Percentiles rank a stretch among this genome's conserved stretches.
These are phyloP conservation scores for Drosophila sp. DNA, from an alignment of 1,140 invertebrate species.

Conservation along the genomic window DNA sequence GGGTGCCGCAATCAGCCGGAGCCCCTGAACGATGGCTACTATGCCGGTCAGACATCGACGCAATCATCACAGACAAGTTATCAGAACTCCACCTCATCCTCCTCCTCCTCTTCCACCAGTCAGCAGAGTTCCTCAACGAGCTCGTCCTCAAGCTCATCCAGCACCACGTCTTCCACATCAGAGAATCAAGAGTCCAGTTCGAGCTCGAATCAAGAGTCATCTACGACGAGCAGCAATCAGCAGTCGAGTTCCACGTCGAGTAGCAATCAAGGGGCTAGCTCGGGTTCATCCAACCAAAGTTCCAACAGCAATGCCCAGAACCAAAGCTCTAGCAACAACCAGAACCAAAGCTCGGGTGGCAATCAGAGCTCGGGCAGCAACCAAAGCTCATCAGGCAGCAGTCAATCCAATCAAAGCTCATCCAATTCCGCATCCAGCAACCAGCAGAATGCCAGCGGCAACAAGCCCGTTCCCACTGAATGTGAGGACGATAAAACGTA, in stretches of 20 bases:
- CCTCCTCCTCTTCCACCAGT: conserved; percentile 47
- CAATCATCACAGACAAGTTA: conserved; percentile 68
- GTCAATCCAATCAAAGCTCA: conserved; percentile 56
- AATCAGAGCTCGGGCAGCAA: conserved; percentile 53
- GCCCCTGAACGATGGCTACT: conserved; percentile 77
- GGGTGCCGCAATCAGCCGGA: conserved; percentile 82
- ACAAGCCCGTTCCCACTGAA: conserved; percentile 73
- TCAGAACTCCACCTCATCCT: conserved; percentile 83
- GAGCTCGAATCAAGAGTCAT: conserved; percentile 46
- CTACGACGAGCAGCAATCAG: conserved; percentile 45
- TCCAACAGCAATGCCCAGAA: conserved; percentile 29
- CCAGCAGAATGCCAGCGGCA: conserved; percentile 19
- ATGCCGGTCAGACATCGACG: conserved; percentile 59
- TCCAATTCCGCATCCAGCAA: conserved; percentile 28
- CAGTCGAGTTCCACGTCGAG: conserved; percentile 13
- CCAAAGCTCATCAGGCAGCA: conserved; percentile 51
- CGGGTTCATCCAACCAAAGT: conserved; percentile 36
- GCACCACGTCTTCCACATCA: conserved; percentile 16
- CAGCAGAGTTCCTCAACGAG: conserved; percentile 46
- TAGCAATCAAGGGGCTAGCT: conserved; percentile 3
- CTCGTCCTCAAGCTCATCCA: conserved; percentile 47
- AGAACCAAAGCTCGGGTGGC: conserved; percentile 36
- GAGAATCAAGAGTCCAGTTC: conserved; percentile 32
- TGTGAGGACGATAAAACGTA: conserved; percentile 84
- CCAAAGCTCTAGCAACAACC: conserved; percentile 34